Evolutionary conservation across 2,113 vertebrate genomes (phyloP), one percentile per base, ranked within the genome.

Genomic region (Pomatorhinus ruficollis): DNA sequence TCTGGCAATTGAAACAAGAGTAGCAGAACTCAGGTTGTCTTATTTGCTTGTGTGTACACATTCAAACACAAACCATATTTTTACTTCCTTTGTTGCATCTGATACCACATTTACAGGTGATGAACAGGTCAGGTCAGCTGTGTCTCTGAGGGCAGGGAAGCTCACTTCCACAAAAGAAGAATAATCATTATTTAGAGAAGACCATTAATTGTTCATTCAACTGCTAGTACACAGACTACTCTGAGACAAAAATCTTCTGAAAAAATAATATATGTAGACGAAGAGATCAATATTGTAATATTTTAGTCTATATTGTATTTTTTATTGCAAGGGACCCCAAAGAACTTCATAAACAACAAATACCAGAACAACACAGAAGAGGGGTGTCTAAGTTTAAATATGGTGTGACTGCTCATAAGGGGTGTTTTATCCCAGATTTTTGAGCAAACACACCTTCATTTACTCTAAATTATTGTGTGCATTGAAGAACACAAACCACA

Each of bases 311-410:
- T 0, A 14, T 31, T 39, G 1, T 15, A 44, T 56, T 85, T 77
- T 76, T 84, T 9, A 37, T 45, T 50, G 8, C 8, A 42, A 74
- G 21, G 5, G 70, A 37, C 14, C 10, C 5, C 12, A 61, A 81
- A 69, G 3, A 14, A 23, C 14, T 60, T 70, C 21, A 63, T n/a
- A 71, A 72, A 24, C 4, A 37, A 2, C 13, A 37, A 60, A 3
- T 16, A 24, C 1, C 40, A 37, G 24, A 78, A 47, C 10, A 9
- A 23, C 0, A 1, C 2, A 49, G 31, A 66, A 49, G 14, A 37
- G 4, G 24, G 2, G 2, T 77, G 31, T 47, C 30, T 74, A 87
- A 65, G 53, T n/a, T 53, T 63, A 63, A 42, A 45, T 44, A 28
- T 10, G 2, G 4, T 57, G 6, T 49, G 17, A 44, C 19, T 44